These are phyloP conservation scores for Lypha dubia DNA, from an alignment of 2,888 invertebrate genomes.

Conservation along the genomic window DNA sequence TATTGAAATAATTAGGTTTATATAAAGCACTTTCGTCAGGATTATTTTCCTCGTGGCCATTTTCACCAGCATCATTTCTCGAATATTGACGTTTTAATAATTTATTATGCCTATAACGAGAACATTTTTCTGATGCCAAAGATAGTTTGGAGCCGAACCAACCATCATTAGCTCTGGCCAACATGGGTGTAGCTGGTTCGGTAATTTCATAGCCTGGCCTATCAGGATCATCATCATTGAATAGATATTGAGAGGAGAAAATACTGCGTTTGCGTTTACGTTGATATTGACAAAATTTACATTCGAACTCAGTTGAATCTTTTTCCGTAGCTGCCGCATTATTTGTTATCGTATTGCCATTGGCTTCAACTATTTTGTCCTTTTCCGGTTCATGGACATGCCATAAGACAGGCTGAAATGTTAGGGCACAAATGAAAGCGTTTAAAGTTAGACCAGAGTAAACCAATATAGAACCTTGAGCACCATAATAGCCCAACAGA, in stretches of 20 bases:
- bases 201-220: constrained; percentile 87
- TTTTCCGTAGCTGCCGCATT: neutral
- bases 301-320: constrained; percentile 78
- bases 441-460: constrained; percentile 88
- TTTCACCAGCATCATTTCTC: constrained; percentile 68
- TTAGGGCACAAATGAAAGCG: constrained; percentile 86
- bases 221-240: constrained; percentile 86
- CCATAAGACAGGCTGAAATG: constrained; percentile 90
- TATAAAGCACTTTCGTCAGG: constrained; percentile 68
- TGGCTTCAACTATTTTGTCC: constrained; percentile 71
- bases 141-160: constrained; percentile 81
- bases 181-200: constrained; percentile 88
- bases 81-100: constrained; percentile 76
- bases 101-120: constrained; percentile 61
- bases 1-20: constrained; percentile 85
- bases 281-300: constrained; percentile 79
- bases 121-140: constrained; percentile 76
- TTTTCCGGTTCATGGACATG: constrained; percentile 85
- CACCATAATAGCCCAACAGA: constrained; percentile 86
- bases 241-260: constrained; percentile 81
- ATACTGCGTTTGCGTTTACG: constrained; percentile 78
- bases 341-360: constrained; percentile 75
- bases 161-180: constrained; percentile 83
- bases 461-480: constrained; percentile 88
- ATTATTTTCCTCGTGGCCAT: constrained; percentile 43